phyloP scores from a whole-genome alignment of 2,113 vertebrate species.

The Xerus inauris region DNA sequence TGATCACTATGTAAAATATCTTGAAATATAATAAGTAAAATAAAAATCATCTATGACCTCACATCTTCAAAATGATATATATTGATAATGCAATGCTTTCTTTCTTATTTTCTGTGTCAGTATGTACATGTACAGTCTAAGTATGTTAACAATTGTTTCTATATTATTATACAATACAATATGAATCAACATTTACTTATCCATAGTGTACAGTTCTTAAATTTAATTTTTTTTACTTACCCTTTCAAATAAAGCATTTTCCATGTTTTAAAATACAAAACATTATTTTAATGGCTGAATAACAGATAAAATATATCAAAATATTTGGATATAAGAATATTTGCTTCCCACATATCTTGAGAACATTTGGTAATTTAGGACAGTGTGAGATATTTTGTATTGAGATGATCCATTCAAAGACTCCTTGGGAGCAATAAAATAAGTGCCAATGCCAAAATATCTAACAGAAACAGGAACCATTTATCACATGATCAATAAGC shows the following conservation, averaged over 20 bases:
- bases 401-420: not conserved
- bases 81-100: not conserved
- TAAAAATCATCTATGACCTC: not conserved
- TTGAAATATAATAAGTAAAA: not conserved
- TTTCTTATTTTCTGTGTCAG: not conserved
- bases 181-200: not conserved
- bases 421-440: not conserved
- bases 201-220: not conserved
- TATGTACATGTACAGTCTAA: not conserved
- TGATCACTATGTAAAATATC: not conserved
- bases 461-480: not conserved
- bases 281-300: not conserved
- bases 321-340: not conserved
- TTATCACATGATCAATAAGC: not conserved
- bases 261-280: not conserved
- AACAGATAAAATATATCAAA: not conserved
- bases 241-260: not conserved
- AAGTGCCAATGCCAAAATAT: not conserved
- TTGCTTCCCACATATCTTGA: constrained; percentile 7
- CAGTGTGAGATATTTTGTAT: not conserved
- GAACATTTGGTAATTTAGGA: not conserved
- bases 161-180: not conserved
- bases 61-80: not conserved
- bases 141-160: not conserved
- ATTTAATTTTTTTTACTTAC: not conserved